Evolutionary conservation across 2,113 vertebrate species (phyloP), one percentile per base, ranked within the genome.

Genomic region (Pseudorasbora parva): DNA sequence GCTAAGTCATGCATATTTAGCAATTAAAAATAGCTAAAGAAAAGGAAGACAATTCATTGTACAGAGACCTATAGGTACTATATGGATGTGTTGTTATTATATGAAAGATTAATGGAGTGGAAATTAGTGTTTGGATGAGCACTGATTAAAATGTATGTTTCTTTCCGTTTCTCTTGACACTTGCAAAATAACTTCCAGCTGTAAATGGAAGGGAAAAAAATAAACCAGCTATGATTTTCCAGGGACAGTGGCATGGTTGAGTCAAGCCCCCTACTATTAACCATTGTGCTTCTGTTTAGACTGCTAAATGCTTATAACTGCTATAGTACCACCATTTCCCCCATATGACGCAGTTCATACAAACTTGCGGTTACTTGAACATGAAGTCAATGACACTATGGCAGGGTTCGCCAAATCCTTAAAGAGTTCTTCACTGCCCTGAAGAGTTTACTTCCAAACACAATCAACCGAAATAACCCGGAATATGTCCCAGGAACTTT

Each of bases 1-100:
- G 33, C 30, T 49, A 73, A 83, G 51, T 41, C 8, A 9, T 56
- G 75, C 66, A 19, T 85, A 82, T 85, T 86, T 72, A 78, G 49
- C 12, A 60, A 47, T 43, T 49, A 33, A 4, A 57, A 62, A 68
- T 60, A 73, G 37, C n/a, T 3, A 23, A 82, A 77, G 23, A 47
- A 54, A 12, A 77, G 27, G 21, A 71, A n/a, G 19, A 49, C 43
- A 21, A 69, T 43, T 43, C 43, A 43, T 69, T 43, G 33, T 43
- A 11, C 9, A 69, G 37, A 69, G 37, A 45, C 68, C 41, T 14
- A 43, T 43, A 71, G 17, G 37, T 71, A 8, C 68, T 71, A 45
- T 45, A 72, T 5, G 11, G 21, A 45, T 43, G n/a, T n/a, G n/a
- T 10, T 72, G 21, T 15, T 25, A 8, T 11, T 30, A 37, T 41